Base-by-base conservation (phyloP, 2,113 vertebrate species). In the Osmerus mordax region DNA sequence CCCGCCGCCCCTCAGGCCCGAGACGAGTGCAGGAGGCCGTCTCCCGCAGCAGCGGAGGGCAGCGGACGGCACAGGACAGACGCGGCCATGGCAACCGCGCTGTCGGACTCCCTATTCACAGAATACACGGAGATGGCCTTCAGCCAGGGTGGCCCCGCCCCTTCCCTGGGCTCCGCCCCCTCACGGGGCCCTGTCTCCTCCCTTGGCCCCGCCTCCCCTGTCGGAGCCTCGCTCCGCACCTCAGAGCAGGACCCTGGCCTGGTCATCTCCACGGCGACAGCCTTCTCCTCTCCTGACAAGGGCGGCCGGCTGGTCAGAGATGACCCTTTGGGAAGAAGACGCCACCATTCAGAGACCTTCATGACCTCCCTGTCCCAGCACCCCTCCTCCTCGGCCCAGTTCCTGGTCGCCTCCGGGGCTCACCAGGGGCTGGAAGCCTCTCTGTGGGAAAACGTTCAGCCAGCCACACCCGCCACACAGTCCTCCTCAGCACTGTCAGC, bases 291-390 rank as follows among this genome's bases (percentile, higher is more conserved):
- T n/a, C 84, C 90, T 7, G 89, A 92, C 60, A 86, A 85, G 65
- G 84, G 77, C 71, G 51, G 82, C 54, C 87, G 87, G 71, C 41
- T 86, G 21, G 47, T 80, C 19, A 41, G 83, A 77, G 75, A 56
- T 0, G 89, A 93, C 21, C 64, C 68, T 3, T 87, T 86, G 67
- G 86, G 75, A 64, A 84, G 88, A 47, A 74, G 80, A 13, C 79
- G 90, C 60, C 91, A 89, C 82, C 84, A 77, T 16, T 85, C 91
- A 0, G 93, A 93, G 23, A 87, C 88, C 0, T 91, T 93, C 72
- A 83, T 74, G 41, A 70, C 83, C 53, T 77, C 83, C 67, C 75
- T 86, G 21, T 76, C 88, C 63, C 79, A 90, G 65, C 68, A 79
- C 53, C 71, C 89, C 61, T 78, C 90, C 60, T 82, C 91, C 75